Conservation (phyloP, 2,888 invertebrate genomes). For the Agriopis aurantiaria region DNA sequence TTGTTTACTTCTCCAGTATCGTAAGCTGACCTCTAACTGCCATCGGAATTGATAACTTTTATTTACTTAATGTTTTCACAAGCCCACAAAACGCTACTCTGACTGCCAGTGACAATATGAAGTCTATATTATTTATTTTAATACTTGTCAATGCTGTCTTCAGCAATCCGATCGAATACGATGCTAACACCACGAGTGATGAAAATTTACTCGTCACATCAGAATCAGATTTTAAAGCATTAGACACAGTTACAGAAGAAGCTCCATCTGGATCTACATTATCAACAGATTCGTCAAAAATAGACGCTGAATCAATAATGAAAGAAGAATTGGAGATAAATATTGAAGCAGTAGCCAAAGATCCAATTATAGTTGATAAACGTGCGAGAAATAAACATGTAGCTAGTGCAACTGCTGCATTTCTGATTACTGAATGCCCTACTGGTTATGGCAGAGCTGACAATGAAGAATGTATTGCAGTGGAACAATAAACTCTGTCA, state of each 20-base stretch:
- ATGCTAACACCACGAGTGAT: not conserved
- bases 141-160: not conserved
- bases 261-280: not conserved
- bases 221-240: not conserved
- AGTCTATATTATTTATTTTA: not conserved
- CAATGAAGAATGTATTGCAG: constrained; percentile 27
- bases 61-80: not conserved
- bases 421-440: constrained; percentile 13
- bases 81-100: not conserved
- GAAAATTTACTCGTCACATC: not conserved
- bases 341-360: not conserved
- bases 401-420: not conserved
- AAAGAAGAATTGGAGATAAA: not conserved
- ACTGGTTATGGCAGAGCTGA: constrained; percentile 31
- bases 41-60: not conserved
- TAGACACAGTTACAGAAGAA: not conserved
- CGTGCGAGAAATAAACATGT: not conserved
- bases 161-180: not conserved
- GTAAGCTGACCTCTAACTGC: not conserved
- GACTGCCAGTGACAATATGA: constrained; percentile 1
- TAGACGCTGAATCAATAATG: not conserved
- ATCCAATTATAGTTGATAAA: no score
- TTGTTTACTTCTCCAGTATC: not conserved
- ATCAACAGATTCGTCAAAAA: not conserved
- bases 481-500: constrained; percentile 25